Evolutionary conservation across 2,888 invertebrate species (phyloP), one percentile per base, ranked within the genome.

Genomic region (Protophormia terraenovae): DNA sequence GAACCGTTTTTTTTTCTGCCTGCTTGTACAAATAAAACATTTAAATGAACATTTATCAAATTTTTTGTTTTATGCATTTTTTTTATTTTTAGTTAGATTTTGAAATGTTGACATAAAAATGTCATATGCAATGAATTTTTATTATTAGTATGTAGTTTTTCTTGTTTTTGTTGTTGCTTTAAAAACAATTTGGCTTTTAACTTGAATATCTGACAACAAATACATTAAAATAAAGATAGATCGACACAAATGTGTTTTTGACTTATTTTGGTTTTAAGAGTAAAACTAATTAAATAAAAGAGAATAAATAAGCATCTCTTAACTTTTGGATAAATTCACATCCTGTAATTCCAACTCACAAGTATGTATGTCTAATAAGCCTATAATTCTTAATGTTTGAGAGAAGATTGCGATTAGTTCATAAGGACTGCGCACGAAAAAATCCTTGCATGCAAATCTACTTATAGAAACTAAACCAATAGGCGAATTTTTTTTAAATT

Each of bases 101-200:
- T 76, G 41, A 77, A 77, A 84, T 69, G 72, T 73, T 84, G 84
- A 81, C 84, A 81, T 76, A 60, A 45, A 77, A 81, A 73, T 77
- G 84, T 77, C 84, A 84, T 77, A 67, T 72, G 58, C 72, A 84
- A 73, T 84, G 72, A 67, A 77, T 81, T 75, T 81, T 75, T 81
- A 81, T 81, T 73, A 66, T 55, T 79, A 22, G 19, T 29, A 45
- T 66, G 35, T 35, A 29, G 3, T 22, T 24, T 27, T 14, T 60
- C 6, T 22, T 14, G n/a, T 38, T 55, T 55, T 72, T n/a, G 38
- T n/a, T n/a, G n/a, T n/a, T n/a, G n/a, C n/a, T 73, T 29, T 5
- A 10, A 45, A 66, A 50, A 66, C 72, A 66, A 60, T 50, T 76
- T 84, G 64, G 80, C 80, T 84, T 80, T 84, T 84, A 77, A 72